phyloP scores from a whole-genome alignment of 2,888 invertebrate species.

The Embidobia sp. region DNA sequence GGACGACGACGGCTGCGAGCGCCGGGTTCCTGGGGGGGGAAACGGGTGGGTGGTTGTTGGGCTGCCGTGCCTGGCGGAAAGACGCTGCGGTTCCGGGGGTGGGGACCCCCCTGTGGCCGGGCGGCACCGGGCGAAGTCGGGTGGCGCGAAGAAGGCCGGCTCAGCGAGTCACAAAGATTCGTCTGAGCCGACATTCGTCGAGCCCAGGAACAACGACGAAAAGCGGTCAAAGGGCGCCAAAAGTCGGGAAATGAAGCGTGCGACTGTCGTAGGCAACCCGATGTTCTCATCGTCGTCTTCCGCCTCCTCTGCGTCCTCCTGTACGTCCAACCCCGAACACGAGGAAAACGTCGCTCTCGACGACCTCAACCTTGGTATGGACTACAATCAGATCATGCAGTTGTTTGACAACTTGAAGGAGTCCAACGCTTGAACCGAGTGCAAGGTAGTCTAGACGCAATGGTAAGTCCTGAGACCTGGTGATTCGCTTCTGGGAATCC shows the following conservation, averaged over 20 bases:
- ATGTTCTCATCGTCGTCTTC: slow-evolving; percentile 87
- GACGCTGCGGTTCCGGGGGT: too few relatives aligned
- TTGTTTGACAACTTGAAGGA: slow-evolving; percentile 99
- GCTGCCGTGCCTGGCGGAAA: too few relatives aligned
- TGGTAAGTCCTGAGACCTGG: slow-evolving; percentile 23
- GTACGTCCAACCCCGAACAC: slow-evolving; percentile 77
- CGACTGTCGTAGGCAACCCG: slow-evolving; percentile 93
- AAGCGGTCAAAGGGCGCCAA: slow-evolving; percentile 72
- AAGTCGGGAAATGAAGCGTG: slow-evolving; percentile 87
- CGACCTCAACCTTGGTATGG: slow-evolving; percentile 92
- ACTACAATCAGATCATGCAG: slow-evolving; percentile 98
- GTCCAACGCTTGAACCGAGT: slow-evolving; percentile 88
- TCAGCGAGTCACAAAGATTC: slow-evolving; percentile 66
- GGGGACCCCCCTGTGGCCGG: too few relatives aligned
- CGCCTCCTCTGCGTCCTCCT: slow-evolving; percentile 77
- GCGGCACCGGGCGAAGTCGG: too few relatives aligned
- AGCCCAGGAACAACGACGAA: slow-evolving; percentile 74
- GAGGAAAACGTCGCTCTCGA: slow-evolving; percentile 88
- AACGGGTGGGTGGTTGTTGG: too few relatives aligned
- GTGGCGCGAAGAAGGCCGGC: slow-evolving; percentile 67
- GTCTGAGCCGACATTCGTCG: slow-evolving; percentile 72
- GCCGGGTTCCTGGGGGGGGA: too few relatives aligned
- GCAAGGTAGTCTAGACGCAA: slow-evolving; percentile 38
- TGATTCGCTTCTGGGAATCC: slow-evolving; percentile 18
- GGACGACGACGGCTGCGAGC: too few relatives aligned